Conservation (phyloP, 1,140 invertebrate species). For the Rhopalosiphum maidis region DNA sequence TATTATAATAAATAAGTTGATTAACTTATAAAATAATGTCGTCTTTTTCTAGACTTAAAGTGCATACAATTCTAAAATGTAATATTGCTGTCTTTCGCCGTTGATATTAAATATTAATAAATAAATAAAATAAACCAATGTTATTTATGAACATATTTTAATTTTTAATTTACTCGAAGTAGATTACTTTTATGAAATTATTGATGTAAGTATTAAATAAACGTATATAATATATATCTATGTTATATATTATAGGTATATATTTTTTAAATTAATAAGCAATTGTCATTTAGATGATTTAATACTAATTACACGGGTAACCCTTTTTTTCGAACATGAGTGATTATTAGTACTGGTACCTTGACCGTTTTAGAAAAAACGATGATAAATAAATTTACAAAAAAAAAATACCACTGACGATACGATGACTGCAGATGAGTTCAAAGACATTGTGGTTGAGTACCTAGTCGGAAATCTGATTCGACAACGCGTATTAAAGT, state of each 20-base stretch:
- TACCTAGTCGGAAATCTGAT: neutral
- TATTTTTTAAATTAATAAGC: neutral
- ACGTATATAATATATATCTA: no score
- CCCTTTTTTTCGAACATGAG: neutral
- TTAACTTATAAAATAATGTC: no score
- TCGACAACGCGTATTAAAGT: neutral
- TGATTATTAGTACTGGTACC: neutral
- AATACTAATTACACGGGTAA: neutral
- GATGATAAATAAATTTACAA: neutral
- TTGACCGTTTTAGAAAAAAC: neutral
- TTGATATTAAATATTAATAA: neutral
- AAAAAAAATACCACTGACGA: neutral
- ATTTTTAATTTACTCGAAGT: no score
- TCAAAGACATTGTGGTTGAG: neutral
- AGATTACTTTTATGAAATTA: neutral
- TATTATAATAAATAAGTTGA: no score
- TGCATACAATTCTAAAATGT: neutral
- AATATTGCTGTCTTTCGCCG: neutral
- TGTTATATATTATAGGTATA: no score
- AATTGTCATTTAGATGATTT: neutral
- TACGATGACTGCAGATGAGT: neutral
- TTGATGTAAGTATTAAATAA: neutral
- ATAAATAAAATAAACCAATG: no score
- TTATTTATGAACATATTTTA: no score
- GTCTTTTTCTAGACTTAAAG: neutral